Evolutionary conservation across 2,888 invertebrate species (phyloP), one percentile per base, ranked within the genome.

Genomic region (Spodoptera exigua): DNA sequence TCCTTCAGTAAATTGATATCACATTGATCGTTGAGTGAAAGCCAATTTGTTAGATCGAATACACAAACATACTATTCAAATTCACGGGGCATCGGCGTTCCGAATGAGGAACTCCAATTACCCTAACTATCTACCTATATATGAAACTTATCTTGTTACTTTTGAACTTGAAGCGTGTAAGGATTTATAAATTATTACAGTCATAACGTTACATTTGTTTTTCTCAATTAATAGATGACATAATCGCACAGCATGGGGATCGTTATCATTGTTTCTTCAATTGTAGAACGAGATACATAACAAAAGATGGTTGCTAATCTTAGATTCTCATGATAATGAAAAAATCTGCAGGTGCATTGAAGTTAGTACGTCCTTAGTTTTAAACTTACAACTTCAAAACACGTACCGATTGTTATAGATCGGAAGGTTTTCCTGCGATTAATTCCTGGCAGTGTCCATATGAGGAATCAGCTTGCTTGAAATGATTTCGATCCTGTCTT

Each of bases 341-440:
- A 65, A 27, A 14, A 9, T 17, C 11, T 44, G 27, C 44, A 61
- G 39, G 58, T 61, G 34, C 2, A 12, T n/a, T 18, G 2, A 7
- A 17, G 7, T 3, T 34, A 43, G 17, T 37, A n/a, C 32, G 13
- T 34, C 21, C 14, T 37, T 36, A 17, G 7, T 34, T n/a, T 18
- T 43, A 14, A 17, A 34, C 47, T 68, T 48, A 47, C 11, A 45
- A 39, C 39, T 69, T 61, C 69, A 61, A 27, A 63, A 61, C 62
- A 63, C 69, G 61, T 67, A 12, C 39, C 46, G 3, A 16, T 32
- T 32, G 39, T 49, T 32, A 17, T 17, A 13, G 13, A 39, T 17
- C 18, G 13, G 27, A 39, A 45, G 49, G 44, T 61, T 61, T 46
- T 47, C 43, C 37, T 43, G 18, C 4, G 37, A 60, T 61, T 43